phyloP scores from a whole-genome alignment of 2,113 vertebrate genomes.

The Poeciliopsis turrubarensis region DNA sequence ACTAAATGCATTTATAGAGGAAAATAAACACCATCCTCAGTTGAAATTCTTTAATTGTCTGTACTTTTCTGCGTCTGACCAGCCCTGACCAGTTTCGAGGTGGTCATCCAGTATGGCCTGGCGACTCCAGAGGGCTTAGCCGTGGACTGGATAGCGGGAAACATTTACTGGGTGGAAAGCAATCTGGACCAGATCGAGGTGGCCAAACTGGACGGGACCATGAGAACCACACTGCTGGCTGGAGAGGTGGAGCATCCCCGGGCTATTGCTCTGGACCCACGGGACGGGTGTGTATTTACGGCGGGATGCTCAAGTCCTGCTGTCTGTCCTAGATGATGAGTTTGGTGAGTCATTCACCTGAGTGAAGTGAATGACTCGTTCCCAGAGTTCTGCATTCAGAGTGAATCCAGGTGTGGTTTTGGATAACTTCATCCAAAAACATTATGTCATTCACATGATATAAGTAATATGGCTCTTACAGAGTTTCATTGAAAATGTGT shows the following conservation, averaged over 20 bases:
- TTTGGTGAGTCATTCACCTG: too few species aligned
- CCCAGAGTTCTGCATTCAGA: too few species aligned
- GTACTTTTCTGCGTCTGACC: not conserved
- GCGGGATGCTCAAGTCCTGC: too few species aligned
- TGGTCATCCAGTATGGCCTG: slow-evolving; percentile 95
- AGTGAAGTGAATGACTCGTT: too few species aligned
- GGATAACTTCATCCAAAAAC: too few species aligned
- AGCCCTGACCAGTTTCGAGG: slow-evolving; percentile 96
- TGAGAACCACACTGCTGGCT: slow-evolving; percentile 93
- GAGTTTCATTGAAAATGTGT: too few species aligned
- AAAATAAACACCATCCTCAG: not conserved
- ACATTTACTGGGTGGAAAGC: slow-evolving; percentile 99
- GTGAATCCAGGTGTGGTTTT: too few species aligned
- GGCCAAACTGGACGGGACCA: slow-evolving; percentile 94
- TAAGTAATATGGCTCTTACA: too few species aligned
- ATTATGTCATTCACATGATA: too few species aligned
- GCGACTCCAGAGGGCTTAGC: slow-evolving; percentile 95
- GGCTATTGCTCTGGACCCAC: slow-evolving; percentile 93
- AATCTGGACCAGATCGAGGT: slow-evolving; percentile 99
- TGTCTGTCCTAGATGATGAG: too few species aligned
- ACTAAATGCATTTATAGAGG: not conserved
- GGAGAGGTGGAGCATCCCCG: slow-evolving; percentile 96
- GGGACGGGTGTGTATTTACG: slow-evolving; percentile 85
- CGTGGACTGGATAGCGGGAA: slow-evolving; percentile 98
- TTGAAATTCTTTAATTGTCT: not conserved